Conservation (phyloP, 2,113 vertebrate genomes). For the Corythornis cristatus region DNA sequence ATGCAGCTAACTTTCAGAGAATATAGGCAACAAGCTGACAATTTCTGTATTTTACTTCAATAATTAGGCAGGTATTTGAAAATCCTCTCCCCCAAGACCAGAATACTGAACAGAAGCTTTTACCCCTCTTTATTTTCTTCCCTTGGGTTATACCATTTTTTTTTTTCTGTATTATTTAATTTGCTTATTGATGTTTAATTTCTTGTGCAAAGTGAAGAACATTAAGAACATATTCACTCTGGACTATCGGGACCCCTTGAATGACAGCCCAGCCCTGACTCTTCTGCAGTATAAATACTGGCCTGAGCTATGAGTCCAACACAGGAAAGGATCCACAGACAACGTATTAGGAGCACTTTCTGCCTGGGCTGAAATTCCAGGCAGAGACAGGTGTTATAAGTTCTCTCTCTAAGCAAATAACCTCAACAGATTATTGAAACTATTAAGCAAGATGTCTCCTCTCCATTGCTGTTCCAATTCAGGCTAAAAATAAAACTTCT, state of each 20-base stretch:
- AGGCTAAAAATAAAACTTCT: not conserved
- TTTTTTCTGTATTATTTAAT: not conserved
- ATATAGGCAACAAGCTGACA: not conserved
- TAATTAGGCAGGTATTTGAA: not conserved
- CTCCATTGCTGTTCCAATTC: not conserved
- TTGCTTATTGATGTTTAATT: not conserved
- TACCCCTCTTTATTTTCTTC: not conserved
- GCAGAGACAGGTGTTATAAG: not conserved
- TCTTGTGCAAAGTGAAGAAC: not conserved
- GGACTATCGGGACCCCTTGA: not conserved
- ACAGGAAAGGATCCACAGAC: not conserved
- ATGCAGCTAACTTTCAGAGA: not conserved
- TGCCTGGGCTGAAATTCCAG: not conserved
- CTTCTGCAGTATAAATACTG: not conserved
- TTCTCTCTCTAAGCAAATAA: not conserved
- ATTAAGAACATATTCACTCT: not conserved
- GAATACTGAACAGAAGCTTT: not conserved
- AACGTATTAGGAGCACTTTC: rapidly evolving
- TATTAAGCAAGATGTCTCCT: not conserved
- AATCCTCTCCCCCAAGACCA: not conserved
- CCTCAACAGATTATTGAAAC: not conserved
- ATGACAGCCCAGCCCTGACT: not conserved
- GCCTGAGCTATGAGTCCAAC: not conserved
- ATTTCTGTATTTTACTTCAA: not conserved
- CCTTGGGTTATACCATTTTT: not conserved